These are phyloP conservation scores for Ciconia maguari DNA, from an alignment of 2,113 vertebrate genomes.

Conservation along the genomic window DNA sequence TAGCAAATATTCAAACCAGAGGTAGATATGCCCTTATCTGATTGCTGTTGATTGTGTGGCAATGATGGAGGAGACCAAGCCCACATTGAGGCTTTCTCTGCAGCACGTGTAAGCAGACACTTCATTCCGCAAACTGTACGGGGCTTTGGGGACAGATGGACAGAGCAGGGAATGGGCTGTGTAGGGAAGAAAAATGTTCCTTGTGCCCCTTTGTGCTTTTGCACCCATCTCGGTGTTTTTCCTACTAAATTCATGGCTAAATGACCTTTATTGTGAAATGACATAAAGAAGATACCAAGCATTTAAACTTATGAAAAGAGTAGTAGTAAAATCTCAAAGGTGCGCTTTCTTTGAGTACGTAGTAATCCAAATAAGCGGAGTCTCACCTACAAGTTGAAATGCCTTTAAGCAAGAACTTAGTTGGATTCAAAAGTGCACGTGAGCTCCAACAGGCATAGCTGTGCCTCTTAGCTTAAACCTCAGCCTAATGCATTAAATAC, in stretches of 20 bases:
- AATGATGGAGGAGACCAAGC: background rate
- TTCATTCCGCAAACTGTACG: background rate
- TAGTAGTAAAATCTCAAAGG: background rate
- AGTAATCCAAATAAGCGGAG: background rate
- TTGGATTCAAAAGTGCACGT: background rate
- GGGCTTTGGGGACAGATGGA: background rate
- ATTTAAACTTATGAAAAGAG: background rate
- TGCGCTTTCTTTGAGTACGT: background rate
- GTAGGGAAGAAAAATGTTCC: background rate
- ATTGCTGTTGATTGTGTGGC: background rate
- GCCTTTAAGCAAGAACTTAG: background rate
- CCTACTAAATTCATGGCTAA: background rate
- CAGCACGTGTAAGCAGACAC: fast-evolving
- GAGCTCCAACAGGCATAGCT: background rate
- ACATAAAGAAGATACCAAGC: background rate
- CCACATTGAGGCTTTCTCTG: fast-evolving
- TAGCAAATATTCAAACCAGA: background rate
- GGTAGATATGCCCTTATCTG: background rate
- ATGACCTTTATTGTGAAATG: background rate
- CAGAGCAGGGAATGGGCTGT: background rate
- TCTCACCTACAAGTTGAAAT: background rate
- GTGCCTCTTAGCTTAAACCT: background rate
- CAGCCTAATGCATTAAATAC: background rate
- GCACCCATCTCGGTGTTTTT: background rate
- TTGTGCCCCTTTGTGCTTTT: background rate